Evolutionary conservation across 2,888 invertebrate species (phyloP).

Genomic region (Zelleria hepariella): DNA sequence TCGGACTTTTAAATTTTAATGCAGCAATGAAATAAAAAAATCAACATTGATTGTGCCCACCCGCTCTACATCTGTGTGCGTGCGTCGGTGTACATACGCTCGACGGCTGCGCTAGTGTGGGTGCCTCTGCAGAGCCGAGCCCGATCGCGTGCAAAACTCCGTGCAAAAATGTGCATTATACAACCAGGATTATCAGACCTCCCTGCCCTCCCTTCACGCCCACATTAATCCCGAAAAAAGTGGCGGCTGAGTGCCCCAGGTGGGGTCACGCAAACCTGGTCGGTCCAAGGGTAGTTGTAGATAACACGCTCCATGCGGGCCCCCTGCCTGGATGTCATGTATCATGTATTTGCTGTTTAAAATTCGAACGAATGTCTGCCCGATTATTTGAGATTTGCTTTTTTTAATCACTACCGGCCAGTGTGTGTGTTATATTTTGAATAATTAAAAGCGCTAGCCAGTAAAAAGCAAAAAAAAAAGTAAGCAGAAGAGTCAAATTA

Average conservation of each 20-base stretch:
- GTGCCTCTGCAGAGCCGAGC: constrained; percentile 40
- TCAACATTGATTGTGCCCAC: constrained; percentile 12
- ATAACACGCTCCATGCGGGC: constrained; percentile 44
- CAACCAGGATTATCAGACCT: constrained; percentile 44
- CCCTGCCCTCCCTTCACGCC: constrained; percentile 29
- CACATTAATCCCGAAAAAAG: constrained; percentile 36
- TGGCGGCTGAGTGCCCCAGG: constrained; percentile 31
- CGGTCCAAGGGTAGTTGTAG: constrained; percentile 40
- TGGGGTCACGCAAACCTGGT: constrained; percentile 39
- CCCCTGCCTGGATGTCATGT: constrained; percentile 38
- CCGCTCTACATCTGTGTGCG: constrained; percentile 27
- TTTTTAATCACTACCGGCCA: neutral
- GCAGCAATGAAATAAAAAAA: constrained; percentile 12
- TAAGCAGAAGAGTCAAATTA: neutral
- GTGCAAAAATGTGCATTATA: constrained; percentile 65
- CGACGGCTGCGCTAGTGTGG: constrained; percentile 27
- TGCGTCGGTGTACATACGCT: neutral
- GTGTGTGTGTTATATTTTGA: neutral
- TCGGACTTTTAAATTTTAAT: constrained; percentile 7
- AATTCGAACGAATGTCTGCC: constrained; percentile 26
- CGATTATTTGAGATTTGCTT: constrained; percentile 6
- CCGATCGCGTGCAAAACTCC: constrained; percentile 55
- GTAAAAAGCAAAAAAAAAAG: neutral
- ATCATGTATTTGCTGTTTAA: constrained; percentile 48
- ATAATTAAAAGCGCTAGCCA: neutral